Evolutionary conservation across 2,113 vertebrate genomes (phyloP).

Genomic region (Ptychochromis oligacanthus): DNA sequence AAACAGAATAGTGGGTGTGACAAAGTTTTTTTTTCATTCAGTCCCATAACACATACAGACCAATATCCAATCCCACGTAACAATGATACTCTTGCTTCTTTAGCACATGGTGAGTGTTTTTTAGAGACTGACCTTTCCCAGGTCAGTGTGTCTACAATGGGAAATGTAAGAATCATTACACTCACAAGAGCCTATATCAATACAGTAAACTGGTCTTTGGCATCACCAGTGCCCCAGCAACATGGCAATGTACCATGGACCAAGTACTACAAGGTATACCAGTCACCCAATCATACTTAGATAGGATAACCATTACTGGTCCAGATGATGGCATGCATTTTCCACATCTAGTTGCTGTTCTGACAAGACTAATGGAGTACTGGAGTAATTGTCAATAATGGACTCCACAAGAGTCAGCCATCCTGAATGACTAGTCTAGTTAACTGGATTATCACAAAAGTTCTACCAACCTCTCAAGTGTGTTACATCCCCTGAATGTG

Average conservation of each 20-base stretch:
- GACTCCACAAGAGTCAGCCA: neutral
- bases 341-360: neutral
- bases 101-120: neutral
- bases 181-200: neutral
- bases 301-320: neutral
- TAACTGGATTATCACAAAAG: neutral
- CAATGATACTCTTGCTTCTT: neutral
- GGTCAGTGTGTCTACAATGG: neutral
- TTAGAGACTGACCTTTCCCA: neutral
- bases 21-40: too few species aligned
- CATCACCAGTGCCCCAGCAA: neutral
- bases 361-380: neutral
- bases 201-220: neutral
- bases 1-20: neutral
- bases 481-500: neutral
- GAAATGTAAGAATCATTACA: neutral
- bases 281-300: neutral
- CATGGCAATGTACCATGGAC: neutral
- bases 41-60: too few species aligned
- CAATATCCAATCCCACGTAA: neutral
- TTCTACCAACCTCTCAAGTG: neutral
- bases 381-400: neutral
- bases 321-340: neutral
- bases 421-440: neutral
- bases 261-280: neutral